These are phyloP conservation scores for Arenaria interpres DNA, from an alignment of 2,113 vertebrate species.

Conservation along the genomic window DNA sequence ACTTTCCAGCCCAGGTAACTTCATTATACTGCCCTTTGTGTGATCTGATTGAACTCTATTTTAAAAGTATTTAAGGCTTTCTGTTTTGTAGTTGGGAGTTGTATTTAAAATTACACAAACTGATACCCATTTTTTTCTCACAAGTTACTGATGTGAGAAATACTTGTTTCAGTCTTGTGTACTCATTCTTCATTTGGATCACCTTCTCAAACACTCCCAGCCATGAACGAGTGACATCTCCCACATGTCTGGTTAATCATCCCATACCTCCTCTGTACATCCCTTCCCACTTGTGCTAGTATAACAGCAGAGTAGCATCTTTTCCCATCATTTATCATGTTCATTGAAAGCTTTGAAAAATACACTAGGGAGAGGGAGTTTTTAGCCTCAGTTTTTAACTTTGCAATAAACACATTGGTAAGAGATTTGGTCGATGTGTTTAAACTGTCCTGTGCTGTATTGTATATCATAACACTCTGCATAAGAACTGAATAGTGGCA, in stretches of 20 bases:
- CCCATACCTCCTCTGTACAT: not conserved
- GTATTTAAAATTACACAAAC: not conserved
- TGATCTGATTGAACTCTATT: not conserved
- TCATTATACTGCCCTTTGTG: not conserved
- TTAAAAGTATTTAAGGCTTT: not conserved
- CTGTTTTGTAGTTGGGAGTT: not conserved
- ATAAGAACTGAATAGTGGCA: not conserved
- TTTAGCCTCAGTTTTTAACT: not conserved
- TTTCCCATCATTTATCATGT: not conserved
- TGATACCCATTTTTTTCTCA: not conserved
- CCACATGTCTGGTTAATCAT: not conserved
- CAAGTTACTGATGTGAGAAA: not conserved
- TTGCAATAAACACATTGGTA: not conserved
- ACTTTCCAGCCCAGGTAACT: not conserved
- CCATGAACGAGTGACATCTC: not conserved
- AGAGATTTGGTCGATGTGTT: not conserved
- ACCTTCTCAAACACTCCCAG: not conserved
- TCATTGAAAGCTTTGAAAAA: not conserved
- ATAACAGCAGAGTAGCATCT: not conserved
- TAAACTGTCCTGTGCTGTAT: not conserved
- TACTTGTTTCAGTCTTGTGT: not conserved
- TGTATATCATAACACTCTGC: not conserved
- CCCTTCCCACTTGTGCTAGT: not conserved
- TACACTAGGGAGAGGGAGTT: not conserved
- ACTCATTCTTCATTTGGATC: not conserved